These are phyloP conservation scores for Brenthis ino DNA, from an alignment of 2,888 invertebrate genomes.

Conservation along the genomic window DNA sequence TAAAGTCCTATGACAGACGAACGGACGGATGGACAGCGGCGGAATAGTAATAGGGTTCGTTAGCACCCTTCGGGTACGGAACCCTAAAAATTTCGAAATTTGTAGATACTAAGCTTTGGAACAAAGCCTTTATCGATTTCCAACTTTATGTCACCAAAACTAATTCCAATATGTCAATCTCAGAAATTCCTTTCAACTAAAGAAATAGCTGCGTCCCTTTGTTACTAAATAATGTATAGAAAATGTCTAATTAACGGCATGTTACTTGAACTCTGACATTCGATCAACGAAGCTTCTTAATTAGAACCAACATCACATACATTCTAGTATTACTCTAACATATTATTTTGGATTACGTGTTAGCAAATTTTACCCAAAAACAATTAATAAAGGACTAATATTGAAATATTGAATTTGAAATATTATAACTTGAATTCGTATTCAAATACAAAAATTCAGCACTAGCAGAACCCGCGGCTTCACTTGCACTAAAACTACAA, in stretches of 20 bases:
- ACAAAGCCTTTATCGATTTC: neutral
- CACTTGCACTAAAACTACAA: too few relatives aligned
- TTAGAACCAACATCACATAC: conserved; percentile 20
- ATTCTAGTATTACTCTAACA: conserved; percentile 16
- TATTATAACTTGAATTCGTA: too few relatives aligned
- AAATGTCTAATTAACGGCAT: conserved; percentile 24
- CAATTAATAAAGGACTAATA: too few relatives aligned
- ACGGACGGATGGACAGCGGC: too few relatives aligned
- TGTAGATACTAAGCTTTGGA: neutral
- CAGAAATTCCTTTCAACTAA: conserved; percentile 2
- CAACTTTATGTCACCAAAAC: neutral
- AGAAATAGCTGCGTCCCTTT: conserved; percentile 3
- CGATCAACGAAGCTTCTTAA: conserved; percentile 27
- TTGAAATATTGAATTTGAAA: too few relatives aligned
- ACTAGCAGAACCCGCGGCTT: too few relatives aligned
- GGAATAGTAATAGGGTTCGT: too few relatives aligned
- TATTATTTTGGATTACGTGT: conserved; percentile 4
- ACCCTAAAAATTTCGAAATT: neutral
- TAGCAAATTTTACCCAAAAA: neutral
- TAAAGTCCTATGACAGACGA: too few relatives aligned
- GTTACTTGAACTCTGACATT: conserved; percentile 30
- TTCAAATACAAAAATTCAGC: too few relatives aligned
- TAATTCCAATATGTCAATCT: conserved; percentile 10
- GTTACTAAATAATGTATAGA: conserved; percentile 13
- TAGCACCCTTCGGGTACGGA: too few relatives aligned